Percentiles rank a stretch among this genome's conserved stretches.
Evolutionary conservation across 2,888 invertebrate genomes (phyloP).

Genomic region (Hemistola chrysoprasaria): DNA sequence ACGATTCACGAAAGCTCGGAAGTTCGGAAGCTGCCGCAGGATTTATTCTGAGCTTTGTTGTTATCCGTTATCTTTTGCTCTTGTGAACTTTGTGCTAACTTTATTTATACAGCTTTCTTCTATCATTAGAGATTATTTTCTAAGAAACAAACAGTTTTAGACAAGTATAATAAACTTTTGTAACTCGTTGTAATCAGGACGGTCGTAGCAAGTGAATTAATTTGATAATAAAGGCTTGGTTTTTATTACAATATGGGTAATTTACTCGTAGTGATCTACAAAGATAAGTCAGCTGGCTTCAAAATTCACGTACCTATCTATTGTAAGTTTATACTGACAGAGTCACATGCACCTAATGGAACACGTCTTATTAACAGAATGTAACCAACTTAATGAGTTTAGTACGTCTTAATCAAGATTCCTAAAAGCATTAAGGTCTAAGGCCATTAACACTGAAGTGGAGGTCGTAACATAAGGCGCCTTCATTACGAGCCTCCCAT

Average conservation of each 20-base stretch:
- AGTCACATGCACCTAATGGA: conserved; percentile 16
- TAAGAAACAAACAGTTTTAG: too few species aligned
- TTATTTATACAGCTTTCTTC: not conserved
- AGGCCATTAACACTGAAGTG: conserved; percentile 49
- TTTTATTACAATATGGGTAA: too few species aligned
- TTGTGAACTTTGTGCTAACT: conserved; percentile 1
- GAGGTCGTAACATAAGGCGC: conserved; percentile 51
- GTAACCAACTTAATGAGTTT: conserved; percentile 33
- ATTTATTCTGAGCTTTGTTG: conserved; percentile 42
- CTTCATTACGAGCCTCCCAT: conserved; percentile 58
- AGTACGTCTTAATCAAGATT: conserved; percentile 53
- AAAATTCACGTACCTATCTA: too few species aligned
- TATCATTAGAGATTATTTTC: too few species aligned
- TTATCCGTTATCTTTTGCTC: conserved; percentile 16
- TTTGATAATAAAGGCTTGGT: too few species aligned
- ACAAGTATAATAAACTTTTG: too few species aligned
- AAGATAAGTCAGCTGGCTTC: too few species aligned
- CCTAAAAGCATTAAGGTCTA: conserved; percentile 49
- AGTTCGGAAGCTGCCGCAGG: conserved; percentile 42
- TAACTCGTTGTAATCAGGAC: too few species aligned
- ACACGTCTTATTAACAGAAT: conserved; percentile 29
- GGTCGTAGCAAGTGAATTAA: too few species aligned
- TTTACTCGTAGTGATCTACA: too few species aligned
- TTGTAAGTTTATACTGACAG: too few species aligned
- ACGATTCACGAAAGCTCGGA: conserved; percentile 48